Base-by-base conservation (phyloP, 2,888 invertebrate species). In the Lamellibrachia columna region DNA sequence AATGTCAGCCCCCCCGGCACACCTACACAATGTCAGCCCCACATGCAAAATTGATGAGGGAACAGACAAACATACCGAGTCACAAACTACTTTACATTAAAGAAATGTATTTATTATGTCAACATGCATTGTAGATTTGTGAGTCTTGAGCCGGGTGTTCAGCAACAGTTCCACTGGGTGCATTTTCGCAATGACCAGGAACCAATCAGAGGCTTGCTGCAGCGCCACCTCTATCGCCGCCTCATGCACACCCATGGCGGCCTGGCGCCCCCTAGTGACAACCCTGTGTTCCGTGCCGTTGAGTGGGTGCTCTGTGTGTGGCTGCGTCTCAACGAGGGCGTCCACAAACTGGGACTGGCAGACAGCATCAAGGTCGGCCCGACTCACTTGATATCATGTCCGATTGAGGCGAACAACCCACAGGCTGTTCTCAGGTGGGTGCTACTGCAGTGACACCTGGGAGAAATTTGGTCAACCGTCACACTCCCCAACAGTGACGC, bases 91-190 rank as follows among this genome's bases (percentile, higher is more conserved):
- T 40, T 40, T 40, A 40, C 40, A 40, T 40, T 40, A 40, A 40
- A 40, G 40, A 40, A 40, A 40, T 40, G 1, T 40, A 40, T 40
- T 40, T 40, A 40, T 40, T 40, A 75, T 75, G 75, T 75, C 22
- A n/a, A 75, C 75, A 22, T 75, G 22, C 22, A 52, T 75, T 93
- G n/a, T 94, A 96, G 96, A 92, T 95, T 95, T 8, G 95, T 95
- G 52, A 96, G 96, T 7, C 94, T 96, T 22, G 96, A 96, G 90
- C 94, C 96, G 22, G 94, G 95, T 53, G 94, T 96, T 28, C 96
- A 96, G 93, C 96, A 96, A 92, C 94, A 95, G 40, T 96, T 96
- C 93, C 95, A 96, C 58, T 96, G 96, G 96, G 95, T 96, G 8
- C 96, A 96, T 93, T 95, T 96, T 93, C 95, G 96, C 40, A 94